These are phyloP conservation scores for Hipparchia sbordonii DNA, from an alignment of 2,888 invertebrate genomes.

Conservation along the genomic window DNA sequence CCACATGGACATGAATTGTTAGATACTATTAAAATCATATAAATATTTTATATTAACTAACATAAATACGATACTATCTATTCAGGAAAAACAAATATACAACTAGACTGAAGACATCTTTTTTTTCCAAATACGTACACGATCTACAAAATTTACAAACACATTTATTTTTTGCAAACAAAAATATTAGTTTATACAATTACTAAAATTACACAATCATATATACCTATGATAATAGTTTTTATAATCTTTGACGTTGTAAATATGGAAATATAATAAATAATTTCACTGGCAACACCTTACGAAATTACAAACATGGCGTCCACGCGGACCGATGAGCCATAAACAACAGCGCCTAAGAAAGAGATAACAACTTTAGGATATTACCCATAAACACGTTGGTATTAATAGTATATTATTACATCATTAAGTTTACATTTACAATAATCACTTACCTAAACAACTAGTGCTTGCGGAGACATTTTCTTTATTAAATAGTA, in stretches of 20 bases:
- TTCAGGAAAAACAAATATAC: slow-evolving; percentile 27
- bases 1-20: slow-evolving; percentile 51
- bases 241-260: slow-evolving; percentile 9
- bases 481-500: slow-evolving; percentile 32
- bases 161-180: not conserved
- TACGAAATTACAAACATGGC: slow-evolving; percentile 29
- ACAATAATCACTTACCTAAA: slow-evolving; percentile 56
- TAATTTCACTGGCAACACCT: slow-evolving; percentile 30
- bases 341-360: slow-evolving; percentile 80
- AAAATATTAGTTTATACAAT: not conserved
- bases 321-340: slow-evolving; percentile 63
- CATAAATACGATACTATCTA: slow-evolving; percentile 17
- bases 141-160: slow-evolving; percentile 21
- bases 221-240: not conserved
- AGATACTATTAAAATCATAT: slow-evolving; percentile 3
- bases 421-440: slow-evolving; percentile 62
- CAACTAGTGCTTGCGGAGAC: slow-evolving; percentile 63
- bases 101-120: slow-evolving; percentile 29
- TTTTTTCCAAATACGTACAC: slow-evolving; percentile 2
- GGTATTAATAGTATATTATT: slow-evolving; percentile 57
- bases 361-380: slow-evolving; percentile 81
- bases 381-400: slow-evolving; percentile 75
- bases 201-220: slow-evolving; percentile 6
- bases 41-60: slow-evolving; percentile 8
- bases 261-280: slow-evolving; percentile 22